Conservation (phyloP, 2,113 vertebrate genomes). For the Rousettus leschenaultii region DNA sequence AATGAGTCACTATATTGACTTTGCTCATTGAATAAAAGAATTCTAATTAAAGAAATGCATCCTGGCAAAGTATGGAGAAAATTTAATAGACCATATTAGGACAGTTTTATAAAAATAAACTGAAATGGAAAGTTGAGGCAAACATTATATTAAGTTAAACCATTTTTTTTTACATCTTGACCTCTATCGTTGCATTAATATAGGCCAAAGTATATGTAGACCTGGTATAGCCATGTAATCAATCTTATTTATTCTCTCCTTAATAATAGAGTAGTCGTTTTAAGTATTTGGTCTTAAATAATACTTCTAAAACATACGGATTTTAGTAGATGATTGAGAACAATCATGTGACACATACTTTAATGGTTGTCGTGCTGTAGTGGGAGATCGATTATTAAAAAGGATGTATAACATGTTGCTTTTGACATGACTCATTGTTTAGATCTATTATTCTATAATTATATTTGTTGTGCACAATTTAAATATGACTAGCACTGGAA, state of each 20-base stretch:
- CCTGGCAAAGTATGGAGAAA: neutral
- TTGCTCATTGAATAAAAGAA: constrained; percentile 24
- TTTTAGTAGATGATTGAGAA: neutral
- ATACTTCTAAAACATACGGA: neutral
- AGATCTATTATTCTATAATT: neutral
- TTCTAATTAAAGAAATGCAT: constrained; percentile 42
- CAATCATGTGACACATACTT: neutral
- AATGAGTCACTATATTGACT: constrained; percentile 19
- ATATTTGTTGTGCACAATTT: neutral
- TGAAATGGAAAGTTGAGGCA: neutral
- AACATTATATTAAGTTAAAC: neutral
- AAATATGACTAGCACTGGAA: neutral
- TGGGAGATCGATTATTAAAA: neutral
- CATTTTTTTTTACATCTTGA: neutral
- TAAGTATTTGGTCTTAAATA: neutral
- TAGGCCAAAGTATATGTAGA: neutral
- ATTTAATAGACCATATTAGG: neutral
- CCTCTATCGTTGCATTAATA: neutral
- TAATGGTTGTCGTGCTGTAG: too few species aligned
- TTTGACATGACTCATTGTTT: neutral
- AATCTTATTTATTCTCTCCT: neutral
- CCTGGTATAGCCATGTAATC: neutral
- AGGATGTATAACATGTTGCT: neutral
- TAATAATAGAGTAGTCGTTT: neutral
- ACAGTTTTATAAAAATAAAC: neutral